These are phyloP conservation scores for Chionodraco myersi DNA, from an alignment of 2,113 vertebrate species.

Conservation along the genomic window DNA sequence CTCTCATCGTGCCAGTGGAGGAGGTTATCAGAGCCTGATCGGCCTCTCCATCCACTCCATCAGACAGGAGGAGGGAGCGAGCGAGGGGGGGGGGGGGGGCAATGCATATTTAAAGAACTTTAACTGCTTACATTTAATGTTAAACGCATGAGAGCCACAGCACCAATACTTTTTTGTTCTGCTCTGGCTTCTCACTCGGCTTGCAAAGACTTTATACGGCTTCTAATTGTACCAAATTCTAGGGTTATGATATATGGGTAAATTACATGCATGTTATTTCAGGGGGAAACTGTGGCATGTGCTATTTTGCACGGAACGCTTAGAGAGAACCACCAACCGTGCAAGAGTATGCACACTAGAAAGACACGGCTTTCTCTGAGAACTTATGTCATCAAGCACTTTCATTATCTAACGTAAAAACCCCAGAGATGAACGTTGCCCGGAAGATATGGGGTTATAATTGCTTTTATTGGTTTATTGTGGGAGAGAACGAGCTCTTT, in stretches of 20 bases:
- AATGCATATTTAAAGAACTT: conserved; percentile 77
- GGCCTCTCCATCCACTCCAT: conserved; percentile 60
- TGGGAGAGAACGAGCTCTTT: conserved; percentile 78
- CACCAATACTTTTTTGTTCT: conserved; percentile 17
- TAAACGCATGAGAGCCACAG: conserved; percentile 59
- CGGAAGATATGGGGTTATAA: conserved; percentile 76
- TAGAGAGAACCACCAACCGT: conserved; percentile 8
- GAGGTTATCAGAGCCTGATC: conserved; percentile 56
- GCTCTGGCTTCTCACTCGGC: conserved; percentile 16
- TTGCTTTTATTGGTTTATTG: conserved; percentile 84
- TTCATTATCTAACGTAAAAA: conserved; percentile 81
- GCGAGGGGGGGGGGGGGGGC: conserved; percentile 17
- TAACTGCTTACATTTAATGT: conserved; percentile 74
- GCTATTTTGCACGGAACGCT: conserved; percentile 29
- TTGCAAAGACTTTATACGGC: conserved; percentile 41
- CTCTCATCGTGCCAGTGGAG: conserved; percentile 41
- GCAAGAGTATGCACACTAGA: conserved; percentile 57
- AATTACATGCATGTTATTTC: conserved; percentile 52
- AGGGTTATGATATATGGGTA: conserved; percentile 47
- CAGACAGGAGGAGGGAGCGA: conserved; percentile 43
- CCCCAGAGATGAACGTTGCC: conserved; percentile 71
- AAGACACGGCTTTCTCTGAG: conserved; percentile 74
- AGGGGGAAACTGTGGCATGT: conserved; percentile 37
- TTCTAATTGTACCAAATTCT: conserved; percentile 59
- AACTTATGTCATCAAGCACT: conserved; percentile 80